phyloP scores from a whole-genome alignment of 2,888 invertebrate species.

The Coecobrya sp. region DNA sequence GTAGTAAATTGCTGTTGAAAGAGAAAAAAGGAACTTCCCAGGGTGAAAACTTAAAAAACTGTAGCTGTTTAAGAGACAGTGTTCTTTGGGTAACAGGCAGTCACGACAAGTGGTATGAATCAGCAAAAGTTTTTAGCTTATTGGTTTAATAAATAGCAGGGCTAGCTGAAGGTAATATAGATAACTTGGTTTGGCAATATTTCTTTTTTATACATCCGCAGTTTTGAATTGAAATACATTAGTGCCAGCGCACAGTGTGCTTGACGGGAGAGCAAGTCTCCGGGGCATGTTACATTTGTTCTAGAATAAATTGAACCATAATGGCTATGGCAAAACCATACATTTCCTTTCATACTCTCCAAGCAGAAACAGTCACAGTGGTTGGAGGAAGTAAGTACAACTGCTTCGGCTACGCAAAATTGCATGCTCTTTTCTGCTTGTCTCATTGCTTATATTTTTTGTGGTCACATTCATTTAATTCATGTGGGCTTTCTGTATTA shows the following conservation, averaged over 20 bases:
- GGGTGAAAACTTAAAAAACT: too few relatives aligned
- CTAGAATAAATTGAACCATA: constrained; percentile 37
- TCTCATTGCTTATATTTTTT: neutral
- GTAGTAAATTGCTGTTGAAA: too few relatives aligned
- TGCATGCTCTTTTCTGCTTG: constrained; percentile 11
- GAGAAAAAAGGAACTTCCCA: too few relatives aligned
- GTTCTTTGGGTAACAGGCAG: too few relatives aligned
- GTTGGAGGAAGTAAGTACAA: neutral
- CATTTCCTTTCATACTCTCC: constrained; percentile 6
- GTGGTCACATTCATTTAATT: constrained; percentile 44
- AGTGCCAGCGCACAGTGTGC: neutral
- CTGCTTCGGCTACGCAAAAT: neutral
- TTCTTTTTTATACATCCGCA: neutral
- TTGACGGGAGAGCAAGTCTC: constrained; percentile 46
- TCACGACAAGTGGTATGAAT: too few relatives aligned
- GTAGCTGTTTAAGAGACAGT: too few relatives aligned
- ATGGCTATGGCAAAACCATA: constrained; percentile 55
- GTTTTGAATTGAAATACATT: neutral
- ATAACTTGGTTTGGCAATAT: neutral
- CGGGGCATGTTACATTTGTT: constrained; percentile 28
- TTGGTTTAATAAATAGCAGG: too few relatives aligned
- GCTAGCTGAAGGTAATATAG: too few relatives aligned
- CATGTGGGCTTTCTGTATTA: constrained; percentile 18
- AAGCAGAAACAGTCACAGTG: neutral
- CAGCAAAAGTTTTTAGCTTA: too few relatives aligned